Conservation (phyloP, 2,797 vertebrate species). For the Scyliorhinus canicula region DNA sequence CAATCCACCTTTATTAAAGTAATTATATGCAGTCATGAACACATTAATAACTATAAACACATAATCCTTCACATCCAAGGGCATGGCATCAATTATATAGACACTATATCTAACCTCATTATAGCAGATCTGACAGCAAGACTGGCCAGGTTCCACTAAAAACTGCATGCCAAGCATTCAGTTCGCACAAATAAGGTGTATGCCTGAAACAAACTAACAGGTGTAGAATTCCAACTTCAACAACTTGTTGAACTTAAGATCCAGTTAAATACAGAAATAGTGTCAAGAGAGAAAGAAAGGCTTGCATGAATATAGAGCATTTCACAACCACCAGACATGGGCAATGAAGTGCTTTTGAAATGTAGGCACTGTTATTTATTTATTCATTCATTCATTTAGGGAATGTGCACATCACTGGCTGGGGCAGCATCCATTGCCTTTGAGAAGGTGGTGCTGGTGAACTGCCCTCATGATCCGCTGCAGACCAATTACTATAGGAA, state of each 20-base stretch:
- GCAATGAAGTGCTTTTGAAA: no score
- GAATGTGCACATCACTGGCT: no score
- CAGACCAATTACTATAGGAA: no score
- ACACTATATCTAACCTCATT: slow-evolving; percentile 1
- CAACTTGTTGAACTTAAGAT: neutral
- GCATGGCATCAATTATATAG: slow-evolving; percentile 5
- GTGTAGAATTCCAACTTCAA: neutral
- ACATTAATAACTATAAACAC: slow-evolving; percentile 63
- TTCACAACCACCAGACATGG: no score
- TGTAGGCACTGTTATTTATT: no score
- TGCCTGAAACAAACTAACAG: neutral
- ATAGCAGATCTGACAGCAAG: slow-evolving; percentile 5
- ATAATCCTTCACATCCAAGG: slow-evolving; percentile 15
- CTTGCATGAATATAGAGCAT: no score
- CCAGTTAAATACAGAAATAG: neutral
- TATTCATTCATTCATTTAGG: no score
- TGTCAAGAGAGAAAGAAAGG: neutral
- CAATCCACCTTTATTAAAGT: slow-evolving; percentile 60
- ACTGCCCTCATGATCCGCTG: no score
- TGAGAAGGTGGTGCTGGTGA: no score
- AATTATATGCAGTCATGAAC: slow-evolving; percentile 65
- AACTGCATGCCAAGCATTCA: neutral
- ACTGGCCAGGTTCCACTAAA: neutral
- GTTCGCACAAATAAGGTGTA: neutral
- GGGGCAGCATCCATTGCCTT: no score